A percentile compares a stretch with the other conserved stretches of the same genome.
Evolutionary conservation across 1,140 invertebrate species (phyloP).

Genomic region (Globodera rostochiensis): DNA sequence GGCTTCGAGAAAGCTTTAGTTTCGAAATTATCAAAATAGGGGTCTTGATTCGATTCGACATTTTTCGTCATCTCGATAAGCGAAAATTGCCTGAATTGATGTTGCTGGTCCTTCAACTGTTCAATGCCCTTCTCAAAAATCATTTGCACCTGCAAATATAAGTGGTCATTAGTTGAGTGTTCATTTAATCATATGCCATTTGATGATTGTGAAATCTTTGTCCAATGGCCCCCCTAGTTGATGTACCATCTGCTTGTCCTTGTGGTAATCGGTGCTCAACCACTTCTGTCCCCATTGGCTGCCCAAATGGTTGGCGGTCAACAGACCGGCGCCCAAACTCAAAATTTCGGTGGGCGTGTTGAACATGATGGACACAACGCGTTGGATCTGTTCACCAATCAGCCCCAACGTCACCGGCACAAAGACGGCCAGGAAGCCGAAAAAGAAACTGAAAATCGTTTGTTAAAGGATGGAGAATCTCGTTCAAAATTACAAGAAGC

Average conservation of each 20-base stretch:
- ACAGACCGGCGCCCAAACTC: conserved; percentile 10
- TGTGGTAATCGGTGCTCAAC: background rate
- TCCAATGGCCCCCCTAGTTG: background rate
- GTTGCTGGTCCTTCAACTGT: background rate
- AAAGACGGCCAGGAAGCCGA: background rate
- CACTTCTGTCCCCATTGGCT: background rate
- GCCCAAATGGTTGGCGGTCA: conserved; percentile 11
- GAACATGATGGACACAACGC: conserved; percentile 7
- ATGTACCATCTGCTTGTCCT: conserved; percentile 17
- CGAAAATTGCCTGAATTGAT: conserved; percentile 1
- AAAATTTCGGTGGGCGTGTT: conserved; percentile 23
- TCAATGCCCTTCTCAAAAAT: background rate
- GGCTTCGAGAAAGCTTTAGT: too few relatives aligned
- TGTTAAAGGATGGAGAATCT: too few relatives aligned
- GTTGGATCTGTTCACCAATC: background rate
- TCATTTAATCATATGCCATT: too few relatives aligned
- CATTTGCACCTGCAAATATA: background rate
- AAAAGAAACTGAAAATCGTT: background rate
- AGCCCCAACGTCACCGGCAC: background rate
- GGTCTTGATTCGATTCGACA: background rate
- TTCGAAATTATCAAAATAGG: too few relatives aligned
- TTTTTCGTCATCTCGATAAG: background rate
- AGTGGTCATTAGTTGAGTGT: background rate
- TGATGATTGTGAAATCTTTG: background rate
- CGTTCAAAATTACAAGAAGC: too few relatives aligned